These are phyloP conservation scores for Procavia capensis DNA, from an alignment of 2,113 vertebrate species.

Conservation along the genomic window DNA sequence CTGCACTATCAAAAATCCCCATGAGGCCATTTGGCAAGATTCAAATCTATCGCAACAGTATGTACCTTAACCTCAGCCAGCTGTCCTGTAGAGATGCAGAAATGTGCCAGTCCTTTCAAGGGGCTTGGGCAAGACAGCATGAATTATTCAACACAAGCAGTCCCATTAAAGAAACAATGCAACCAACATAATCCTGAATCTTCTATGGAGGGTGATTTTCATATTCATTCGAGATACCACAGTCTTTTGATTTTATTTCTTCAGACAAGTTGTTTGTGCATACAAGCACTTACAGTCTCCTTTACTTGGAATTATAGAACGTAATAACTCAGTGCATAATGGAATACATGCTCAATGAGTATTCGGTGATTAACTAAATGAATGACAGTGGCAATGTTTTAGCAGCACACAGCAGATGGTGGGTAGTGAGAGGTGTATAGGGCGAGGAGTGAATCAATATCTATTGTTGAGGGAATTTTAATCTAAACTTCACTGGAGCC, in stretches of 20 bases:
- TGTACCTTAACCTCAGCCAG: slow-evolving; percentile 64
- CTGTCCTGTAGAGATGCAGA: slow-evolving; percentile 41
- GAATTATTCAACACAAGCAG: slow-evolving; percentile 71
- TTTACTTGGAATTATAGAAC: slow-evolving; percentile 46
- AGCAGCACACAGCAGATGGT: neutral
- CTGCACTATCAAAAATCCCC: neutral
- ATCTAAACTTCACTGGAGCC: slow-evolving; percentile 17
- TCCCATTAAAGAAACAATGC: slow-evolving; percentile 65
- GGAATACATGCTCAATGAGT: neutral
- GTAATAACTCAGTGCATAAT: slow-evolving; percentile 51
- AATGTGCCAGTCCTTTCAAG: slow-evolving; percentile 59
- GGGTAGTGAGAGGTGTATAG: neutral
- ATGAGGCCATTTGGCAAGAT: slow-evolving; percentile 47
- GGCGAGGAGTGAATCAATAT: neutral
- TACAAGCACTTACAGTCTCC: slow-evolving; percentile 47
- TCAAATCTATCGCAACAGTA: slow-evolving; percentile 18
- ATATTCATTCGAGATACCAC: slow-evolving; percentile 48
- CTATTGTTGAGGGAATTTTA: slow-evolving; percentile 51
- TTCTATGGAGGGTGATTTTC: slow-evolving; percentile 56
- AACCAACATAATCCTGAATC: neutral
- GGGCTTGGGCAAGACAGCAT: slow-evolving; percentile 50
- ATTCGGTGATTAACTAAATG: slow-evolving; percentile 58
- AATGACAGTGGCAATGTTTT: slow-evolving; percentile 33
- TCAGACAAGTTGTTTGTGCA: slow-evolving; percentile 55
- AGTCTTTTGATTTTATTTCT: slow-evolving; percentile 70